Base-by-base conservation (phyloP, 2,113 vertebrate genomes). In the Syrmaticus mikado region DNA sequence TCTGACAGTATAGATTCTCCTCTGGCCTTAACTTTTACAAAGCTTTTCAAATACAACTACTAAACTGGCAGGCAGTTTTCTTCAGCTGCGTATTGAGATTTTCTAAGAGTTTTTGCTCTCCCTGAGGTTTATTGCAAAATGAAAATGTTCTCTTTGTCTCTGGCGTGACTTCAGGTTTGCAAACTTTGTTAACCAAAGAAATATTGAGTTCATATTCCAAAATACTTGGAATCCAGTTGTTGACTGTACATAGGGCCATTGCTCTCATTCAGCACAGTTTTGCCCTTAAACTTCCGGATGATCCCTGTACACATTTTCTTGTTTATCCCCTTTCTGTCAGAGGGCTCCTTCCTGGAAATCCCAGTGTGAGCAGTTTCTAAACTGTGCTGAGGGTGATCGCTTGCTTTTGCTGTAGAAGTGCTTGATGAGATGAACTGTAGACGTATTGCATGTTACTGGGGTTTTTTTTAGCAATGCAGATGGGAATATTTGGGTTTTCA, bases 191-290 rank as follows among this genome's bases (percentile, higher is more conserved):
- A 92, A 78, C 83, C 46, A 77, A 76, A 90, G 90, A 78, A 90
- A 81, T 94, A 93, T 38, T 76, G 83, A 94, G 82, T 89, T 97
- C 88, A 75, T 68, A 95, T 90, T 92, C 94, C 81, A 89, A 48
- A 96, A 94, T 97, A 97, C 96, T 96, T 96, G 96, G 96, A 96
- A 97, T 94, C 85, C 70, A 25, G 11, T 68, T 95, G 91, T 96
- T 97, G 94, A 95, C 89, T 94, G 88, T 96, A 88, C 84, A 88
- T 28, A 48, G 74, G 50, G 82, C 78, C 52, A 12, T 95, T 96
- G 92, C 89, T 96, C 82, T 94, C 45, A 17, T 82, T 89, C 62
- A 64, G 68, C 50, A 20, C 21, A 65, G 68, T 94, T 91, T 74
- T 87, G 76, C 46, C 66, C 30, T 90, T 84, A 87, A 88, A 72